These are phyloP conservation scores for Ceraclea dissimilis DNA, from an alignment of 2,888 invertebrate species.

Conservation along the genomic window DNA sequence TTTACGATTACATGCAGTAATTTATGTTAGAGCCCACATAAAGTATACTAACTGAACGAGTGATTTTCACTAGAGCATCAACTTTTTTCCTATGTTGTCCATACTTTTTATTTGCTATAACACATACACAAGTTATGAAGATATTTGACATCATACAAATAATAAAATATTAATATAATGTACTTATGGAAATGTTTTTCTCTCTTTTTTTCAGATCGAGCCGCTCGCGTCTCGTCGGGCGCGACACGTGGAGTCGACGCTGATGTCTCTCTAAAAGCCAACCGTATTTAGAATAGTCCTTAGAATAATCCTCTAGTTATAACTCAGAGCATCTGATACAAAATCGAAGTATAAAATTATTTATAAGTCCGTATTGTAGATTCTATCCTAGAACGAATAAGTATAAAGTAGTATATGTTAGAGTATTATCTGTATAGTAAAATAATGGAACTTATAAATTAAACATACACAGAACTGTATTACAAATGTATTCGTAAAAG, in stretches of 20 bases:
- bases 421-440: not conserved
- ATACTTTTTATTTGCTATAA: too few relatives aligned
- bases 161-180: too few relatives aligned
- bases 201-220: constrained; percentile 6
- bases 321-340: constrained; percentile 17
- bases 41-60: too few relatives aligned
- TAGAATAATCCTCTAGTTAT: constrained; percentile 2
- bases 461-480: constrained; percentile 1
- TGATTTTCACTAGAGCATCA: too few relatives aligned
- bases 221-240: not conserved
- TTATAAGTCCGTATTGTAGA: not conserved
- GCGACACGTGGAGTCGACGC: not conserved
- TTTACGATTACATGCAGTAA: too few relatives aligned
- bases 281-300: not conserved
- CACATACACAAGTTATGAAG: too few relatives aligned
- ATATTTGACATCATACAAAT: too few relatives aligned
- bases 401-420: not conserved
- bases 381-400: too few relatives aligned
- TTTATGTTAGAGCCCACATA: too few relatives aligned
- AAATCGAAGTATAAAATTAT: constrained; percentile 12
- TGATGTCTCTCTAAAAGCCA: not conserved
- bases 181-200: not conserved
- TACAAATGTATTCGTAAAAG: constrained; percentile 6
- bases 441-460: constrained; percentile 1
- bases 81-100: too few relatives aligned